phyloP scores from a whole-genome alignment of 2,888 invertebrate genomes.

The Megaustenia siamemsis region DNA sequence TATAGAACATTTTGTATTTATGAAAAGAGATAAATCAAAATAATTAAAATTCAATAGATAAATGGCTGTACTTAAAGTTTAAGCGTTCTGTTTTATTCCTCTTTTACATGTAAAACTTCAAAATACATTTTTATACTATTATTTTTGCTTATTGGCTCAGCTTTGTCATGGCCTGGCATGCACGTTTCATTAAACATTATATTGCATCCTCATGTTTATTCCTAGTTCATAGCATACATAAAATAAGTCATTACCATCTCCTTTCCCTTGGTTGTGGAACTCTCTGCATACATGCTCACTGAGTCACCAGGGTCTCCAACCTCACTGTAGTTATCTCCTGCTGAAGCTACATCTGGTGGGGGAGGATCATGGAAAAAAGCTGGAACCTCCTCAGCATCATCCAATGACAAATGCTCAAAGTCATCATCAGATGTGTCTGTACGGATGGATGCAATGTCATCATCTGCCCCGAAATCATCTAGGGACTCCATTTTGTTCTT shows the following conservation, averaged over 20 bases:
- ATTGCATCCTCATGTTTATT: no score
- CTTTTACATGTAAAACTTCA: no score
- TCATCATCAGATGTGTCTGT: conserved; percentile 92
- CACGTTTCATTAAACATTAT: no score
- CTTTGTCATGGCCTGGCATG: no score
- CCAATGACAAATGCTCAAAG: conserved; percentile 85
- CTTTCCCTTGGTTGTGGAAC: conserved; percentile 68
- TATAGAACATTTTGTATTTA: no score
- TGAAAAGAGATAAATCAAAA: no score
- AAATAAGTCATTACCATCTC: conserved; percentile 63
- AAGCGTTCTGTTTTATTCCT: no score
- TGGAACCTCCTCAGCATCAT: conserved; percentile 82
- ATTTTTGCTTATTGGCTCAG: no score
- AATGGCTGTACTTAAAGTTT: no score
- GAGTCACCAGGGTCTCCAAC: conserved; percentile 62
- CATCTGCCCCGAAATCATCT: conserved; percentile 76
- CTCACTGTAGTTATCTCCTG: conserved; percentile 62
- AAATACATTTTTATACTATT: no score
- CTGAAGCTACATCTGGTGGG: conserved; percentile 77
- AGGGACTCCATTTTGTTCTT: conserved; percentile 69
- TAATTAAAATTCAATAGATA: no score
- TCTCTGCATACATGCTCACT: conserved; percentile 71
- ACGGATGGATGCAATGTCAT: conserved; percentile 87
- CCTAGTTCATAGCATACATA: no score
- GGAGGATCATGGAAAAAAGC: conserved; percentile 81